A percentile compares a stretch with the other conserved stretches of the same genome.
Conservation (phyloP, 2,797 vertebrate species). For the Neomorphus geoffroyi region DNA sequence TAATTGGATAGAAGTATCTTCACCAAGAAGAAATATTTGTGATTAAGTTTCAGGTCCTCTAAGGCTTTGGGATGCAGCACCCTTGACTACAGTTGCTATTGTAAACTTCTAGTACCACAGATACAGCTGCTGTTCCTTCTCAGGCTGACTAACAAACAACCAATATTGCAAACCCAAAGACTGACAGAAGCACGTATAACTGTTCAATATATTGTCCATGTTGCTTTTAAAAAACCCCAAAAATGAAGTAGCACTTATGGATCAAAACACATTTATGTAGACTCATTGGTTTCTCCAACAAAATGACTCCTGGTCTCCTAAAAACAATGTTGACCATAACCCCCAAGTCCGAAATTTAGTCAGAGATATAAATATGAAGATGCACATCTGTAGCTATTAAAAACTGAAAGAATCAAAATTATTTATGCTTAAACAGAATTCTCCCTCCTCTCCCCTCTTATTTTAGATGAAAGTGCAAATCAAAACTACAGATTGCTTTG, state of each 20-base stretch:
- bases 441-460: no score
- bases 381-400: neutral
- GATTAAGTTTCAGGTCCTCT: no score
- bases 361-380: neutral
- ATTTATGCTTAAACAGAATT: neutral
- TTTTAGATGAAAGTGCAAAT: neutral
- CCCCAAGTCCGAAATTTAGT: neutral
- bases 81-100: neutral
- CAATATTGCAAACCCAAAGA: neutral
- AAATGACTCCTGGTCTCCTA: neutral
- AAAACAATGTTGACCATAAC: neutral
- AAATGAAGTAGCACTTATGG: neutral
- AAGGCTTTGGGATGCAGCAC: neutral
- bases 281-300: neutral
- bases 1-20: neutral
- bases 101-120: neutral
- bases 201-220: neutral
- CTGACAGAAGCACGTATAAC: neutral
- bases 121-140: neutral
- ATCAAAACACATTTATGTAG: neutral
- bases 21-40: neutral
- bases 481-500: neutral
- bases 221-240: neutral
- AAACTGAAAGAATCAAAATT: neutral
- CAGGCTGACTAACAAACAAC: neutral